Conservation (phyloP, 2,113 vertebrate genomes). For the Leptobrachium ailaonicum region DNA sequence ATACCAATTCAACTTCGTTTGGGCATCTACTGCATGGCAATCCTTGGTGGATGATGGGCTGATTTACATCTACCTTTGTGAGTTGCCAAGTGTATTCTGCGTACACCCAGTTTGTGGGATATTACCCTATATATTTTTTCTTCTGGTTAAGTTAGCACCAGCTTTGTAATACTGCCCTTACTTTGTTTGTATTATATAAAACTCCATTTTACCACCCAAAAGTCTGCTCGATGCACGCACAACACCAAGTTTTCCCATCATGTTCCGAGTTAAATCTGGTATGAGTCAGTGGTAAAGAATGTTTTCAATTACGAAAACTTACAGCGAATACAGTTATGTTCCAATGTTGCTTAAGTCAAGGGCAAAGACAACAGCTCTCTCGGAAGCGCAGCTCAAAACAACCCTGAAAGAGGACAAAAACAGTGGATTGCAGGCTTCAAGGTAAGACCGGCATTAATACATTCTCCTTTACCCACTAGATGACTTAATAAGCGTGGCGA, state of each 20-base stretch:
- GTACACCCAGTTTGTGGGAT: too few species aligned
- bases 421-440: constrained; percentile 50
- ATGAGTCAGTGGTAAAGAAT: neutral
- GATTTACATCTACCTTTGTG: too few species aligned
- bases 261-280: constrained; percentile 50
- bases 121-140: too few species aligned
- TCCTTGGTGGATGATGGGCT: too few species aligned
- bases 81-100: too few species aligned
- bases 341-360: constrained; percentile 52
- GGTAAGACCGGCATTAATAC: constrained; percentile 25
- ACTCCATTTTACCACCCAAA: too few species aligned
- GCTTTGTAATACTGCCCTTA: too few species aligned
- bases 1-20: too few species aligned
- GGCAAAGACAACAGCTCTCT: constrained; percentile 55
- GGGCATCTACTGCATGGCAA: too few species aligned
- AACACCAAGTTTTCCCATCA: neutral
- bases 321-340: constrained; percentile 42
- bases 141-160: too few species aligned
- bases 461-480: neutral
- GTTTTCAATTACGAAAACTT: neutral
- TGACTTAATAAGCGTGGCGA: neutral
- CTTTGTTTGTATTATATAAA: too few species aligned
- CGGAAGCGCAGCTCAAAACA: constrained; percentile 20
- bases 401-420: constrained; percentile 13
- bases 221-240: too few species aligned